A percentile compares a stretch with the other conserved stretches of the same genome.
phyloP scores from a whole-genome alignment of 2,113 vertebrate species.

The Carollia perspicillata region DNA sequence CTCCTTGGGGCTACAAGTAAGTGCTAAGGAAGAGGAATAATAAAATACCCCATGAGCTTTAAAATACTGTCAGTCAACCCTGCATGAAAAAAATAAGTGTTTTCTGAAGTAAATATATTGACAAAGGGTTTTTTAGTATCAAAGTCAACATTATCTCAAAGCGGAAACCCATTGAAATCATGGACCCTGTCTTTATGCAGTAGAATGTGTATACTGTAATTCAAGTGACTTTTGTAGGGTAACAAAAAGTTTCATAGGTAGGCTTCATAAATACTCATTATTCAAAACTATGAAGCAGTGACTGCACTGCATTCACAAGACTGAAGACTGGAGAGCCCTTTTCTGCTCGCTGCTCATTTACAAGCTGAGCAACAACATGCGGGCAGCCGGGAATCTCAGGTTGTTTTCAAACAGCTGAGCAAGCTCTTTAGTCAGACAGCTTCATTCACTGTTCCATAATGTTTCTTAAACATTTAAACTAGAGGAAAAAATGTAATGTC shows the following conservation, averaged over 20 bases:
- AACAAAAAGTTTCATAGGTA: background rate
- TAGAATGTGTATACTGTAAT: conserved; percentile 11
- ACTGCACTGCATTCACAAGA: background rate
- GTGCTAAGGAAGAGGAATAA: background rate
- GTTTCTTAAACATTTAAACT: background rate
- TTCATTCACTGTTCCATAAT: background rate
- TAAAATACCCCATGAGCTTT: background rate
- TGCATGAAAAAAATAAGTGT: background rate
- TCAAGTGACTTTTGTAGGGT: background rate
- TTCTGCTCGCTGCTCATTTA: background rate
- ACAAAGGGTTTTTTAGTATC: background rate
- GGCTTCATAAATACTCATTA: background rate
- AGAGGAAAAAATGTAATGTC: background rate
- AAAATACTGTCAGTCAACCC: background rate
- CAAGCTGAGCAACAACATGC: background rate
- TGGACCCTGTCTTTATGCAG: background rate
- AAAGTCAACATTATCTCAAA: conserved; percentile 14
- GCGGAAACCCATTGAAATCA: background rate
- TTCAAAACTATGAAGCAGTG: background rate
- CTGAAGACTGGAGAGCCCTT: background rate
- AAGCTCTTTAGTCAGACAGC: background rate
- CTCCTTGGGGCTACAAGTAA: background rate
- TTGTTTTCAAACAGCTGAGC: background rate
- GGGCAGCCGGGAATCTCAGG: background rate
- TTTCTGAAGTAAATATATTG: conserved; percentile 4